These are phyloP conservation scores for Aphidius gifuensis DNA, from an alignment of 1,140 invertebrate species.

Conservation along the genomic window DNA sequence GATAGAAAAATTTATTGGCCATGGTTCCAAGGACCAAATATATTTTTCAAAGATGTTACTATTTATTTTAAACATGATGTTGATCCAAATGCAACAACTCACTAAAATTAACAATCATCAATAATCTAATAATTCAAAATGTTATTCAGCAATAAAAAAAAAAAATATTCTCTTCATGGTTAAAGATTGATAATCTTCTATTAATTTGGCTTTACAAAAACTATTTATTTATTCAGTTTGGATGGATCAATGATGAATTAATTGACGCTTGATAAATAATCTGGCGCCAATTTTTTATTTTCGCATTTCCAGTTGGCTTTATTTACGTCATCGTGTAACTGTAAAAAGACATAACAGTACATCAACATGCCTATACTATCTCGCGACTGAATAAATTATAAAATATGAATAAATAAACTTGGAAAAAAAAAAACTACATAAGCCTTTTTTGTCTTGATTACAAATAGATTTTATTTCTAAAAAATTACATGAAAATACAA, in stretches of 20 bases:
- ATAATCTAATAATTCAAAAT: slow-evolving; percentile 4
- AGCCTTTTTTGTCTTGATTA: no score
- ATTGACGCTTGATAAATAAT: no score
- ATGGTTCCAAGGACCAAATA: slow-evolving; percentile 63
- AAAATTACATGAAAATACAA: no score
- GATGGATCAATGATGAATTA: no score
- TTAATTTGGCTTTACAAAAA: no score
- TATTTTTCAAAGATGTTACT: slow-evolving; percentile 63
- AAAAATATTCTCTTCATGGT: no score
- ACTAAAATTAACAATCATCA: background rate
- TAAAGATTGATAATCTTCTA: no score
- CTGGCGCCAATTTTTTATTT: no score
- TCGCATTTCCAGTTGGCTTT: background rate
- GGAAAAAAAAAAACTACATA: background rate
- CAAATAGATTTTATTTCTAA: no score
- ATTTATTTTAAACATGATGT: slow-evolving; percentile 62
- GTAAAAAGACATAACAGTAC: slow-evolving; percentile 28
- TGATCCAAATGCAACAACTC: slow-evolving; percentile 35
- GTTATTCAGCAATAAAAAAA: slow-evolving; percentile 6
- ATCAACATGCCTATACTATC: slow-evolving; percentile 14
- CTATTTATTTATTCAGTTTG: no score
- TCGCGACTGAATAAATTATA: slow-evolving; percentile 11
- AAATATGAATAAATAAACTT: background rate
- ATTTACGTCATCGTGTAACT: slow-evolving; percentile 26
- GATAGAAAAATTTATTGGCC: slow-evolving; percentile 60